Conservation (phyloP, 2,113 vertebrate species). For the Phylloscopus trochilus region DNA sequence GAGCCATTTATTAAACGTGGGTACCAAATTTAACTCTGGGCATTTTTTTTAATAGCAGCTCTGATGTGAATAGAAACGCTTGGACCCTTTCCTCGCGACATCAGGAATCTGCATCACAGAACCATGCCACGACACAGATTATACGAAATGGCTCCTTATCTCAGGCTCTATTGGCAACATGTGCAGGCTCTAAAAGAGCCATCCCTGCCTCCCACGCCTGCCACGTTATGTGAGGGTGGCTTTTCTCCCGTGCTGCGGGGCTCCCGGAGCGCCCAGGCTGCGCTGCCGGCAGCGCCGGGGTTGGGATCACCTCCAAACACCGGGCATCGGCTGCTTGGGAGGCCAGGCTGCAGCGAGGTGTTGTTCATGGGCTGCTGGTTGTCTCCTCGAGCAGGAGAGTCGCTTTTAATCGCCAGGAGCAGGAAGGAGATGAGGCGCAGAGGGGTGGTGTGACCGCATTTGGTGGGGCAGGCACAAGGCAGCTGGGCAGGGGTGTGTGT, state of each 20-base stretch:
- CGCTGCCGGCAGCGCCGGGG: not conserved
- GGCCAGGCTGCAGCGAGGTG: not conserved
- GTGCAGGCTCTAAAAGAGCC: not conserved
- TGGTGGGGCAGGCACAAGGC: not conserved
- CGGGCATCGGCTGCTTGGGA: not conserved
- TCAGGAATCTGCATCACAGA: not conserved
- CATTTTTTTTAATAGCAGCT: constrained; percentile 11
- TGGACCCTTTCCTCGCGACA: constrained; percentile 9
- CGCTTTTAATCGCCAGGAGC: not conserved
- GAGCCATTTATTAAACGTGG: constrained; percentile 22
- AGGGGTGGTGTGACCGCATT: not conserved
- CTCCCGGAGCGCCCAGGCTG: not conserved
- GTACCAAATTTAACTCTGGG: constrained; percentile 32
- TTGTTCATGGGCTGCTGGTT: not conserved
- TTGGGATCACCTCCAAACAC: not conserved
- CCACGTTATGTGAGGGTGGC: not conserved
- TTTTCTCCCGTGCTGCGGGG: not conserved
- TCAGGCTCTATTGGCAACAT: not conserved
- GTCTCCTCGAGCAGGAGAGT: not conserved
- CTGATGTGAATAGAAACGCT: constrained; percentile 6
- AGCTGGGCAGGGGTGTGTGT: not conserved
- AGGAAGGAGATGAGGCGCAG: not conserved
- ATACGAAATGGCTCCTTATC: not conserved
- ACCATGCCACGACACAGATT: not conserved
- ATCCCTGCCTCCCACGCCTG: constrained; percentile 8